Evolutionary conservation across 2,888 invertebrate species (phyloP), one percentile per base, ranked within the genome.

Genomic region (Sesia bembeciformis): DNA sequence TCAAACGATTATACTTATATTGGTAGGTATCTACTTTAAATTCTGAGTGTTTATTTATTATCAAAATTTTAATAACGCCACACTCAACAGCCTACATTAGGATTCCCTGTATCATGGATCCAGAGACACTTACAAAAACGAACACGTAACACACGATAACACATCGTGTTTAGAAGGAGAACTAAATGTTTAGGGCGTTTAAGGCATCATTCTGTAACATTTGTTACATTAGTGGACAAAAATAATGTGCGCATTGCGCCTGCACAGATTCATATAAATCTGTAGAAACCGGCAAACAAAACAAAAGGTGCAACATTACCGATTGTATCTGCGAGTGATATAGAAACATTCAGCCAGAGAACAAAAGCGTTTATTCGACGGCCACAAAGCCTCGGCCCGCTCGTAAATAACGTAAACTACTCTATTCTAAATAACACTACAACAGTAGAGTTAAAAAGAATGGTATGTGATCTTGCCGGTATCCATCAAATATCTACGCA

Each of bases 271-370:
- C 38, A 50, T 7, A 39, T 39, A 50, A 50, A 50, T 50, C 7
- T 50, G 38, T 50, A 7, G 50, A 50, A 50, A 50, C 39, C 49
- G 49, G 7, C 7, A 49, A 53, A 40, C 49, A 56, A 56, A 60
- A 57, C 60, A 65, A 72, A 67, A 70, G 70, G 62, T 69, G 68
- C 66, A 68, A 61, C 63, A 64, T 66, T 66, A 67, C 64, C 66
- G 72, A 77, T 76, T 67, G 70, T 78, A 76, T 78, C 78, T 70
- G 61, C 56, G 61, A 64, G 72, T 81, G 80, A 80, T 81, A 79
- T 78, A 81, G 78, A 75, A 73, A 74, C 71, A 74, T 67, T 68
- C 60, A 62, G 65, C 59, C 55, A 60, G 59, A 66, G 64, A 66
- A 78, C 74, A 78, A 78, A 71, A 65, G 72, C 72, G 66, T 69